Conservation (phyloP, 2,888 invertebrate species). For the Lepidocyrtoides sp. region DNA sequence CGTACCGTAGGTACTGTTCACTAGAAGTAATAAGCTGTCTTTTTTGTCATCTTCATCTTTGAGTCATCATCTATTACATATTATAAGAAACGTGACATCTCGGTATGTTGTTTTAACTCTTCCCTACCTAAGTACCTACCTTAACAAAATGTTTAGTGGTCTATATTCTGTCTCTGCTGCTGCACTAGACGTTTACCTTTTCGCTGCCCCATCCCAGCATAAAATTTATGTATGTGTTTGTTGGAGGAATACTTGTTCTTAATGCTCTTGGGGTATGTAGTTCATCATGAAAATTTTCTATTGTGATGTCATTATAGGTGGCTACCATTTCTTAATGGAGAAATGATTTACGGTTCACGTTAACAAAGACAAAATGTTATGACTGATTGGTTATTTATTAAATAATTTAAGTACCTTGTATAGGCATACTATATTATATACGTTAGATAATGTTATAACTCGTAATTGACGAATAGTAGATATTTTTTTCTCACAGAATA, state of each 20-base stretch:
- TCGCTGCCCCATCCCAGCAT: not conserved
- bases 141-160: not conserved
- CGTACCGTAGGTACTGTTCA: not conserved
- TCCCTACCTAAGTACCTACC: slow-evolving; percentile 52
- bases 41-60: slow-evolving; percentile 22
- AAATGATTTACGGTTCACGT: slow-evolving; percentile 77
- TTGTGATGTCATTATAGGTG: slow-evolving; percentile 67
- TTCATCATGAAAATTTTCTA: slow-evolving; percentile 60
- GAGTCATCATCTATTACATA: slow-evolving; percentile 21
- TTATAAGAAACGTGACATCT: not conserved
- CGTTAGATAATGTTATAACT: too few relatives aligned
- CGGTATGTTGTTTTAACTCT: slow-evolving; percentile 23
- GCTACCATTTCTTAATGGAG: slow-evolving; percentile 75
- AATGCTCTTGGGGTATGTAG: slow-evolving; percentile 50
- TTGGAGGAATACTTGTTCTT: slow-evolving; percentile 25
- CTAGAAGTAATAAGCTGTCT: slow-evolving; percentile 31
- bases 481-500: too few relatives aligned
- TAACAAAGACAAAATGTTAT: slow-evolving; percentile 21
- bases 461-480: too few relatives aligned
- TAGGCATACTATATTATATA: too few relatives aligned
- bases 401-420: too few relatives aligned
- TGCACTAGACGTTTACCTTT: not conserved
- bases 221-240: not conserved
- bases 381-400: not conserved
- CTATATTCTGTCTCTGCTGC: not conserved